These are phyloP conservation scores for Ochotona curzoniae DNA, from an alignment of 2,113 vertebrate genomes.

Conservation along the genomic window DNA sequence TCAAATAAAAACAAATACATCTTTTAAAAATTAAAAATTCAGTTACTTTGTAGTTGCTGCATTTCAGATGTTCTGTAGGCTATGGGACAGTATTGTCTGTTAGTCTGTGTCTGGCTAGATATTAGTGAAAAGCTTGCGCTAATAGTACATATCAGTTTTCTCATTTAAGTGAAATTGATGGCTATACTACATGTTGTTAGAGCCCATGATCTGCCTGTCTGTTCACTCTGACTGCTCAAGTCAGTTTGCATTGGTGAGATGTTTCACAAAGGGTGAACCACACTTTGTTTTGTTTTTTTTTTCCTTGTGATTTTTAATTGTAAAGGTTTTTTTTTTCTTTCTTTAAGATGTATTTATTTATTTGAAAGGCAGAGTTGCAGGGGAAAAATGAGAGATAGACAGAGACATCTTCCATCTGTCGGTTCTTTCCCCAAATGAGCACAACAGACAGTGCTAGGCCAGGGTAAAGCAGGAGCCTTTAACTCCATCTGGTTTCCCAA, in stretches of 20 bases:
- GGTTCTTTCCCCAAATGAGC: too few relatives aligned
- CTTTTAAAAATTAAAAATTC: not conserved
- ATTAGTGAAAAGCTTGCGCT: not conserved
- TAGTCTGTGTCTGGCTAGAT: not conserved
- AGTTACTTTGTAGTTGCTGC: not conserved
- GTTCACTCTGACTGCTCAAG: not conserved
- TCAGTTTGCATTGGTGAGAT: not conserved
- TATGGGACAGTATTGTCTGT: not conserved
- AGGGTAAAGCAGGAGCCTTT: too few relatives aligned
- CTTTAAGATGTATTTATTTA: not conserved
- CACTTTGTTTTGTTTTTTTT: not conserved
- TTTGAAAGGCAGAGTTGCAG: too few relatives aligned
- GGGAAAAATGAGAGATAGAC: too few relatives aligned
- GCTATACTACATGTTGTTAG: not conserved
- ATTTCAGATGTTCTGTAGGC: not conserved
- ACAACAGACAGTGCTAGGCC: too few relatives aligned
- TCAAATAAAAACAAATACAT: too few relatives aligned
- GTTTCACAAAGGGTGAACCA: not conserved
- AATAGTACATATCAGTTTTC: not conserved
- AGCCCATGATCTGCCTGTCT: not conserved
- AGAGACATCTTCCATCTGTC: too few relatives aligned
- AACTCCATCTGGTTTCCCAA: too few relatives aligned
- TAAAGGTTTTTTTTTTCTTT: not conserved
- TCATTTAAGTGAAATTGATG: constrained; percentile 6
- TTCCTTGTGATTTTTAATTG: not conserved